phyloP scores from a whole-genome alignment of 2,797 vertebrate genomes.

The Bryconaethiops microstoma region DNA sequence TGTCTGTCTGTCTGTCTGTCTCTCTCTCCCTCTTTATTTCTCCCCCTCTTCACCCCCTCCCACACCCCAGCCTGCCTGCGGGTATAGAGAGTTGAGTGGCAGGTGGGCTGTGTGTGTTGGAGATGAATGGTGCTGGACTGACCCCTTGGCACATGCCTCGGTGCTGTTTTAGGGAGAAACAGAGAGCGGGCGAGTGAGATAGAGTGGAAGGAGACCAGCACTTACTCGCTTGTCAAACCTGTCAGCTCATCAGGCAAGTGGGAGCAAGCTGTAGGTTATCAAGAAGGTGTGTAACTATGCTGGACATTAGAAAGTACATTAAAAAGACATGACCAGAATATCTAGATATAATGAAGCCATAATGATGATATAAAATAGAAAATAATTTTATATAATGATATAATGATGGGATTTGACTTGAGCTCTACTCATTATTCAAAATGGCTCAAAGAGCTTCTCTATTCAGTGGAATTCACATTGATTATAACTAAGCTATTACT shows the following conservation, averaged over 20 bases:
- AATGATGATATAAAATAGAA: no score
- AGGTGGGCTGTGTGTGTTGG: slow-evolving; percentile 48
- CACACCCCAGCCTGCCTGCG: slow-evolving; percentile 4
- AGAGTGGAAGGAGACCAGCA: slow-evolving; percentile 23
- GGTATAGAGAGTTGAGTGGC: slow-evolving; percentile 50
- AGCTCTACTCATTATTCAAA: not conserved
- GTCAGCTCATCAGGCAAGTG: slow-evolving; percentile 24
- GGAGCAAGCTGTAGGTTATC: slow-evolving; percentile 25
- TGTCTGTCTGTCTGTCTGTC: not conserved
- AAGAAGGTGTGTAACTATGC: slow-evolving; percentile 26
- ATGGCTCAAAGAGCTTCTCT: not conserved
- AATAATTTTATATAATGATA: no score
- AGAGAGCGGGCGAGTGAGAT: slow-evolving; percentile 4
- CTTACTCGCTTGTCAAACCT: slow-evolving; percentile 48
- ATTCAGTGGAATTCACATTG: not conserved
- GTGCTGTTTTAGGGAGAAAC: slow-evolving; percentile 53
- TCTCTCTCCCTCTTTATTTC: not conserved
- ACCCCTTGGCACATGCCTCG: slow-evolving; percentile 55
- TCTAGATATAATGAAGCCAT: slow-evolving; percentile 6
- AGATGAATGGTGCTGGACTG: slow-evolving; percentile 51
- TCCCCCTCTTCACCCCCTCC: not conserved
- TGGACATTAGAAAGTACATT: slow-evolving; percentile 17
- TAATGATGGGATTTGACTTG: no score
- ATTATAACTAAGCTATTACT: no score
- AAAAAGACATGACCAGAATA: slow-evolving; percentile 1